Evolutionary conservation across 2,888 invertebrate species (phyloP), one percentile per base, ranked within the genome.

Genomic region (Panzeria rudis): DNA sequence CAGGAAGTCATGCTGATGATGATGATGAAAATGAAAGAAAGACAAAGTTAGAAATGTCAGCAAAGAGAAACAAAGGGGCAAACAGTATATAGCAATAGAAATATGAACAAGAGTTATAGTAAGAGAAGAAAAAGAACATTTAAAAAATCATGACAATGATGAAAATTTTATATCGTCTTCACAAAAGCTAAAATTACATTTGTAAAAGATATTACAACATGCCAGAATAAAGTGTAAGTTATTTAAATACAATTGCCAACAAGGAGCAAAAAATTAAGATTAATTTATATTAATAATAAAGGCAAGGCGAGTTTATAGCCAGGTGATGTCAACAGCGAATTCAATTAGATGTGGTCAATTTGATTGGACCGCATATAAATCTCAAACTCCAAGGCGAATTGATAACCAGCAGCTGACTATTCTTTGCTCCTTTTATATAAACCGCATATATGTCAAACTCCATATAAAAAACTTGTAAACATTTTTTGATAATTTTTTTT

Each of bases 61-160:
- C 29, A 44, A 50, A 64, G 41, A 4, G 23, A 68, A 50, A 59
- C 52, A 61, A 29, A 66, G 23, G 15, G 44, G 23, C 44, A 29
- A 77, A 56, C 41, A 68, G 59, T 54, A 44, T 17, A 32, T 15
- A 66, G 23, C 47, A 68, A 47, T n/a, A 69, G 38, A 44, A 61
- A 29, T 50, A 78, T 41, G 23, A 76, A 59, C 71, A 72, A 32
- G 23, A 71, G 23, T 47, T 64, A 61, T 61, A 20, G 52, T 25
- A 80, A 54, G 13, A 54, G 50, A 41, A 38, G 5, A 47, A 47
- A 32, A 23, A 35, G 0, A 4, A n/a, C 25, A 47, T 4, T 25
- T 25, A 15, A 62, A 86, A 66, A 32, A 62, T 81, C 80, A 86
- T 87, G 80, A 88, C 80, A 84, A 59, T 62, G 68, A 79, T 64